Base-by-base conservation (phyloP, 2,888 invertebrate species). In the Tachina grossa region DNA sequence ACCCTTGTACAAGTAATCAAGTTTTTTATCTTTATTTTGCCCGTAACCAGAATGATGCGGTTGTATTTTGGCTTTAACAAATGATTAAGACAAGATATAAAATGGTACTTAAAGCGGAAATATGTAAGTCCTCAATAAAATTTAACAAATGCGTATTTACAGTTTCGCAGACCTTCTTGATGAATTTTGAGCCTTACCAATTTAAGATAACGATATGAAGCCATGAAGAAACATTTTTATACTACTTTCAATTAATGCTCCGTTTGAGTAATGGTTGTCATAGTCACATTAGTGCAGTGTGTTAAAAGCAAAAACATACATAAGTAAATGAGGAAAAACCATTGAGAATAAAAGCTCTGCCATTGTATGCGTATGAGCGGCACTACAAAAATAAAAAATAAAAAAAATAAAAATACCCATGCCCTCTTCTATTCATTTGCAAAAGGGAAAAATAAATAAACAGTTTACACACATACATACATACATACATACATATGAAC, bases 191-290 rank as follows among this genome's bases (percentile, higher is more conserved):
- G 11, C 8, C 39, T 39, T 51, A n/a, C 16, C 2, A 6, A 68
- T 68, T 68, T 68, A 14, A 11, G 31, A 8, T 39, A 68, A 68
- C 49, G n/a, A 51, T 39, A 68, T 22, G 47, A 47, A 14, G n/a
- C 1, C 22, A 22, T 51, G 31, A 49, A 39, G 0, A 31, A 51
- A 51, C 16, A 31, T 11, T 47, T 39, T 39, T 39, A 51, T 16
- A 16, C 31, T 16, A 8, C 31, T 68, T 16, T 47, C n/a, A 51
- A 68, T 68, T 68, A 68, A 68, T 49, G 66, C 22, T 49, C 9
- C 16, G 22, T 45, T 45, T 16, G 19, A 41, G 14, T 55, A 55
- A 10, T 43, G 69, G 6, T 55, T 43, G 69, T 19, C 19, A 43
- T 43, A 55, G 53, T 14, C 41, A 41, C 43, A 55, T 55, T 51